Evolutionary conservation across 2,797 vertebrate genomes (phyloP).

Genomic region (Chrosomus eos): DNA sequence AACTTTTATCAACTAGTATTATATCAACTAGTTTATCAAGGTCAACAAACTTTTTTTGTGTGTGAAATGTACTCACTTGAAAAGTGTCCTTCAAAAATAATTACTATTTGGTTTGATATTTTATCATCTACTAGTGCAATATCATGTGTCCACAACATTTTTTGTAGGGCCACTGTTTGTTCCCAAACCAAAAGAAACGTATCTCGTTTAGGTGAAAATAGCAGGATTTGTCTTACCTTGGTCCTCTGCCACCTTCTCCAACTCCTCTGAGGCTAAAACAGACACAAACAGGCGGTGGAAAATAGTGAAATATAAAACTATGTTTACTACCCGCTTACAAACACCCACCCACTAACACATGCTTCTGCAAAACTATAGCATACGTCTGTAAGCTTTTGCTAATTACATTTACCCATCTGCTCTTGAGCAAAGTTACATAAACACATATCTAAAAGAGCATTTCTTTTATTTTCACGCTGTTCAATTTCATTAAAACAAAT

Average conservation of each 20-base stretch:
- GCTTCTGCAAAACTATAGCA: neutral
- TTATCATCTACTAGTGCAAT: too few relatives aligned
- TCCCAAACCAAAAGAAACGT: neutral
- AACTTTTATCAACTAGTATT: neutral
- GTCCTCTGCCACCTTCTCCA: conserved; percentile 65
- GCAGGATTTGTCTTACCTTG: conserved; percentile 73
- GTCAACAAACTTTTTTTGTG: neutral
- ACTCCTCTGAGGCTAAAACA: conserved; percentile 70
- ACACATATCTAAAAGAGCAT: neutral
- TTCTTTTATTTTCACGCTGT: neutral
- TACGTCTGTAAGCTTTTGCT: neutral
- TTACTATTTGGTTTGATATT: neutral
- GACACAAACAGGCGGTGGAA: conserved; percentile 1
- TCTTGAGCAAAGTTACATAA: neutral
- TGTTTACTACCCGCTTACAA: neutral
- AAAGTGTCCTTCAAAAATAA: conserved; percentile 10
- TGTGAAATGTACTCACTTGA: neutral
- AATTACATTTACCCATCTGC: neutral
- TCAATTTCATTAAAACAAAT: neutral
- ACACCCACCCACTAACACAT: conserved; percentile 11
- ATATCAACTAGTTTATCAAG: neutral
- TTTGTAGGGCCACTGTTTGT: neutral
- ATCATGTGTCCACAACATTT: neutral
- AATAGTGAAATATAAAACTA: neutral
- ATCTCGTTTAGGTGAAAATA: neutral